Evolutionary conservation across 2,888 invertebrate genomes (phyloP).

Genomic region (Ochropleura leucogaster): DNA sequence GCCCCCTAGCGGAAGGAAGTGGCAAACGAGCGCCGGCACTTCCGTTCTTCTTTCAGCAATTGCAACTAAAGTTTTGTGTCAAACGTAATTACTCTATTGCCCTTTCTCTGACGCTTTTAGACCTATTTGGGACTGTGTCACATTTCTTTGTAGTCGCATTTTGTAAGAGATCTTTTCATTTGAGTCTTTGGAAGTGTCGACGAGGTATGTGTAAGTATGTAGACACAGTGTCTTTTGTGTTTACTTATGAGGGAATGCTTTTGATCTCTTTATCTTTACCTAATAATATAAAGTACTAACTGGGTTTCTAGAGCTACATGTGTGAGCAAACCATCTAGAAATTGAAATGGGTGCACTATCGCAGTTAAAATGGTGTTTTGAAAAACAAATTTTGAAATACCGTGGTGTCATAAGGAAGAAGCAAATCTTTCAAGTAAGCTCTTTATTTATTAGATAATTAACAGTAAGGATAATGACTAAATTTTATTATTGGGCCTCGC

Average conservation of each 20-base stretch:
- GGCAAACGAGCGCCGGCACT: slow-evolving; percentile 71
- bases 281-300: slow-evolving; percentile 4
- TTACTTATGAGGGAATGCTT: slow-evolving; percentile 2
- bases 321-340: background rate
- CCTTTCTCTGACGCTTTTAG: slow-evolving; percentile 56
- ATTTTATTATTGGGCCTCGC: no score
- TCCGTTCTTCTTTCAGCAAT: slow-evolving; percentile 74
- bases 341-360: background rate
- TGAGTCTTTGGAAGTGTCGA: slow-evolving; percentile 27
- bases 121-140: slow-evolving; percentile 58
- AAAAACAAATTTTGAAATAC: background rate
- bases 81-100: slow-evolving; percentile 74
- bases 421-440: background rate
- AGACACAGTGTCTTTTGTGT: slow-evolving; percentile 30
- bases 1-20: slow-evolving; percentile 69
- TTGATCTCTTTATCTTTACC: slow-evolving; percentile 19
- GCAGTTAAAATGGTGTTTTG: background rate
- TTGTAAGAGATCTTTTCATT: slow-evolving; percentile 61
- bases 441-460: background rate
- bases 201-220: background rate
- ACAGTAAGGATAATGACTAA: background rate
- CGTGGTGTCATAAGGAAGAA: background rate
- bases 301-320: background rate
- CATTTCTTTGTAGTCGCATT: slow-evolving; percentile 60
- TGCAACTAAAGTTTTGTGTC: slow-evolving; percentile 74